These are phyloP conservation scores for Catostomus latipinnis DNA, from an alignment of 2,797 vertebrate genomes.

Conservation along the genomic window DNA sequence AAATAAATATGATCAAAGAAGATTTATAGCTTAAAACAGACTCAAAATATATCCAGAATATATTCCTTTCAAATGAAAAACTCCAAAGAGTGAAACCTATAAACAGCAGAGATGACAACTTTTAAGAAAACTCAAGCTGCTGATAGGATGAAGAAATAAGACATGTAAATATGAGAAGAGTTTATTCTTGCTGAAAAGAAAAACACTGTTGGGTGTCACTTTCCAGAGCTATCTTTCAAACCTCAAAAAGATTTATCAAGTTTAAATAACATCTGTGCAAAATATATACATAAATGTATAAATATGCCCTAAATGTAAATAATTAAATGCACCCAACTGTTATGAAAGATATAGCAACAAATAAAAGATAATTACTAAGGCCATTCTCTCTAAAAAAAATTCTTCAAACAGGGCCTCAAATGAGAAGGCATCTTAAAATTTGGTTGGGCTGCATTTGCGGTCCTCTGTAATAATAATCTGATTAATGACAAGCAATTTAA, in stretches of 20 bases:
- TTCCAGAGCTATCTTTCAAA: conserved; percentile 10
- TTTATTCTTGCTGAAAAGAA: conserved; percentile 51
- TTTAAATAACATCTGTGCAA: conserved; percentile 24
- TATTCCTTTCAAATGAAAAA: too few species aligned
- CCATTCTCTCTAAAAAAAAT: background rate
- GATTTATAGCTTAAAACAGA: too few species aligned
- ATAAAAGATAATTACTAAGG: conserved; percentile 24
- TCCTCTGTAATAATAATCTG: background rate
- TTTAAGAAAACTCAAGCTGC: background rate
- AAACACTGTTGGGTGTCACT: conserved; percentile 8
- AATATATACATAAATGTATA: conserved; percentile 32
- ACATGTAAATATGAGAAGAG: background rate
- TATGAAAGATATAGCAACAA: conserved; percentile 29
- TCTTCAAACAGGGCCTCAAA: conserved; percentile 28
- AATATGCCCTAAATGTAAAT: conserved; percentile 16
- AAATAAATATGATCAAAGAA: too few species aligned
- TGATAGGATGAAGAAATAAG: background rate
- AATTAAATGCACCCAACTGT: conserved; percentile 35
- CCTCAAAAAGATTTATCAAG: conserved; percentile 17
- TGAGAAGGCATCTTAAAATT: background rate
- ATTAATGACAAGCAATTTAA: background rate
- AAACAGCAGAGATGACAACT: too few species aligned
- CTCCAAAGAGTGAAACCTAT: too few species aligned
- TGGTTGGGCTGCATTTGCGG: background rate
- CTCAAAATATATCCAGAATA: too few species aligned